phyloP scores from a whole-genome alignment of 2,888 invertebrate genomes.

The Doris montereyensis region DNA sequence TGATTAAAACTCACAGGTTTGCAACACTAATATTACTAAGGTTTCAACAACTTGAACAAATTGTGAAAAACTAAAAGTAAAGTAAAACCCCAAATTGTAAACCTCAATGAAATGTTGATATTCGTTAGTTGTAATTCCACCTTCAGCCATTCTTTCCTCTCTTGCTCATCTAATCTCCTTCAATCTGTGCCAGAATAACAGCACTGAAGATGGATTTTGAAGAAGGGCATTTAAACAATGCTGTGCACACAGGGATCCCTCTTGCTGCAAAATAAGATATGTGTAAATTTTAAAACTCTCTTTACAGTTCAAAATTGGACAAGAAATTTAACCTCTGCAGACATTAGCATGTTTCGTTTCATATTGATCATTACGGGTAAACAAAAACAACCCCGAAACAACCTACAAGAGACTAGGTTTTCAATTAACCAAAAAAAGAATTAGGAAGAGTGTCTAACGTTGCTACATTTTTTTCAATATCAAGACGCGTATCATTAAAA shows the following conservation, averaged over 20 bases:
- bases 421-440: no score
- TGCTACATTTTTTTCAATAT: no score
- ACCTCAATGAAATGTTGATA: constrained; percentile 80
- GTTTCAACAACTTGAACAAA: no score
- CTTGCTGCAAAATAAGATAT: constrained; percentile 78
- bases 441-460: no score
- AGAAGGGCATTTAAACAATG: constrained; percentile 86
- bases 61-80: no score
- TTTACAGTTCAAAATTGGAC: not conserved
- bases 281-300: not conserved
- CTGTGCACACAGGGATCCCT: constrained; percentile 85
- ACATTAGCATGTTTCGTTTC: not conserved
- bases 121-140: constrained; percentile 81
- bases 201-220: constrained; percentile 83
- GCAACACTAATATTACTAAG: no score
- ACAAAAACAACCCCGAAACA: no score
- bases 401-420: no score
- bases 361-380: no score
- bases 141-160: constrained; percentile 83
- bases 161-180: constrained; percentile 81
- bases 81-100: no score
- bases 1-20: no score
- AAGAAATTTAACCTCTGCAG: not conserved
- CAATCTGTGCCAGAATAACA: constrained; percentile 83
- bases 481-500: no score